These are phyloP conservation scores for Lethrus apterus DNA, from an alignment of 1,140 invertebrate species.

Conservation along the genomic window DNA sequence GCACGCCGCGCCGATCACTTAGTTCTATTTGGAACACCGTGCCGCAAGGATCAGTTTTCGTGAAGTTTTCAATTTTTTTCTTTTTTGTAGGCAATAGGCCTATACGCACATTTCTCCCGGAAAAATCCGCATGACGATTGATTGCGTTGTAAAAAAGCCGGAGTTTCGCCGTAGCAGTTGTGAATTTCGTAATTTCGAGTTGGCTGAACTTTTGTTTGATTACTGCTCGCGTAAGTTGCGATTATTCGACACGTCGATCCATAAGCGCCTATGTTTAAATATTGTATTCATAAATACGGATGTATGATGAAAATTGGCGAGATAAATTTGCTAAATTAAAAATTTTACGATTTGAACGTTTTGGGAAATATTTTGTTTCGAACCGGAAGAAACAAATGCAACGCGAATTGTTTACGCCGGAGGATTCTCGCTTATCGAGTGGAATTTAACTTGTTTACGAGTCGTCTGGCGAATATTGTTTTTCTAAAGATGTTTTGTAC, in stretches of 20 bases:
- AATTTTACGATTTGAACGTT: background rate
- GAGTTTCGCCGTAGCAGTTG: background rate
- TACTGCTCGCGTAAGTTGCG: slow-evolving; percentile 3
- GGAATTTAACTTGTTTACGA: background rate
- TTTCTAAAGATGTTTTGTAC: background rate
- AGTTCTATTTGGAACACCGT: no score
- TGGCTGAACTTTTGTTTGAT: slow-evolving; percentile 3
- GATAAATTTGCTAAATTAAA: no score
- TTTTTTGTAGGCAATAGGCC: no score
- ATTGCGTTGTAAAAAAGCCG: background rate
- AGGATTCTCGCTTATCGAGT: background rate
- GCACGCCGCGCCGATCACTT: no score
- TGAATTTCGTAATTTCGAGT: background rate
- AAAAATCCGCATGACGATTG: slow-evolving; percentile 10
- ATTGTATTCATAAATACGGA: no score
- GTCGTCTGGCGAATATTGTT: background rate
- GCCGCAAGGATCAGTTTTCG: no score
- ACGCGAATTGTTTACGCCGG: no score
- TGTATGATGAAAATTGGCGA: no score
- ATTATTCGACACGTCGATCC: background rate
- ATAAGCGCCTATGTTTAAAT: no score
- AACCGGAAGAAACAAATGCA: background rate
- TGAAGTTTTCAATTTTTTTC: no score
- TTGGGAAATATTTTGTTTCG: background rate
- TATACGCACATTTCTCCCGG: no score